A percentile compares a stretch with the other conserved stretches of the same genome.
These are phyloP conservation scores for Papilio aristodemus DNA, from an alignment of 1,140 invertebrate species.

Conservation along the genomic window DNA sequence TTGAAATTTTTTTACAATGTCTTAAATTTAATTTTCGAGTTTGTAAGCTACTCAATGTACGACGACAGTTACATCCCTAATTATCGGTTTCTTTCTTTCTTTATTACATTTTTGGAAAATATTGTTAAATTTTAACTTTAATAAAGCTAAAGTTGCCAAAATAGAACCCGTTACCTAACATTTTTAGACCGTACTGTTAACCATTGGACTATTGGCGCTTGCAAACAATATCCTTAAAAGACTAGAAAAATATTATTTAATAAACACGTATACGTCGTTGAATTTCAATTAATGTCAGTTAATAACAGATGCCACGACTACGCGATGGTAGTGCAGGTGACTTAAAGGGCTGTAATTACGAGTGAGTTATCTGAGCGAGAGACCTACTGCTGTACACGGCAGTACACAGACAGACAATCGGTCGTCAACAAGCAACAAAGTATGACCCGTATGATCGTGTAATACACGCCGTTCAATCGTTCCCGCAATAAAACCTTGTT, in stretches of 20 bases:
- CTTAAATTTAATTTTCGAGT: too few species aligned
- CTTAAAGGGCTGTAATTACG: slow-evolving; percentile 14
- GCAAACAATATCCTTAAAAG: neutral
- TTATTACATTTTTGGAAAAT: too few species aligned
- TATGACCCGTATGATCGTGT: slow-evolving; percentile 63
- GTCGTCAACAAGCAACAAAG: slow-evolving; percentile 59
- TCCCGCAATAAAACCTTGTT: slow-evolving; percentile 72
- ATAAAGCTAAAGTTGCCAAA: too few species aligned
- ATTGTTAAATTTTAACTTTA: too few species aligned
- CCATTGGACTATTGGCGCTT: neutral
- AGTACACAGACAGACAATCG: slow-evolving; percentile 38
- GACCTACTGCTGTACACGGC: neutral
- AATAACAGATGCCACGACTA: neutral
- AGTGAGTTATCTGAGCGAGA: slow-evolving; percentile 8
- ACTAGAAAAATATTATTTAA: neutral
- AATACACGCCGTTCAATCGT: slow-evolving; percentile 68
- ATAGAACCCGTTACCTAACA: neutral
- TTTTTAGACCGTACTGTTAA: too few species aligned
- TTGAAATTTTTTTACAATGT: too few species aligned
- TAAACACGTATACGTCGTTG: neutral
- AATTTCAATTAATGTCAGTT: slow-evolving; percentile 15
- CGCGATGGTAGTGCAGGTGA: neutral
- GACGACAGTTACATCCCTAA: too few species aligned
- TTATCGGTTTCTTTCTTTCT: too few species aligned
- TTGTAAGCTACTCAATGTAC: too few species aligned